Percentiles rank a stretch among this genome's conserved stretches.
phyloP scores from a whole-genome alignment of 2,888 invertebrate species.

The Cataglyphis cursor region DNA sequence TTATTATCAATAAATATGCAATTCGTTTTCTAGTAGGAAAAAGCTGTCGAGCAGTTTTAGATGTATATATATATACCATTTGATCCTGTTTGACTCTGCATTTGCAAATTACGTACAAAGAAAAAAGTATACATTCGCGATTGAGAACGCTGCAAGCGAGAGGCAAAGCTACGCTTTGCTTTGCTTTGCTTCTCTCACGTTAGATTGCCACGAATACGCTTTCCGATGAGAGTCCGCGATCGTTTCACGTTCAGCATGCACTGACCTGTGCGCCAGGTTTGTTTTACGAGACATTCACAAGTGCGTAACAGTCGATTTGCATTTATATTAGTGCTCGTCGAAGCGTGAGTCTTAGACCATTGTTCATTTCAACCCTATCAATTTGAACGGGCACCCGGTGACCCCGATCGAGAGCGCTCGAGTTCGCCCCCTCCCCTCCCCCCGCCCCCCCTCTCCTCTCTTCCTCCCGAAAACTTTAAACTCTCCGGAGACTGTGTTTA shows the following conservation, averaged over 20 bases:
- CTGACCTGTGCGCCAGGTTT: constrained; percentile 69
- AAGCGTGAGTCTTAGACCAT: constrained; percentile 77
- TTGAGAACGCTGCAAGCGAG: neutral
- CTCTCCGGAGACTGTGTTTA: constrained; percentile 77
- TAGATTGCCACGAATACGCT: constrained; percentile 57
- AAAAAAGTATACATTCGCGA: neutral
- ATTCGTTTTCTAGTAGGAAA: neutral
- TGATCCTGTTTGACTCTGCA: neutral
- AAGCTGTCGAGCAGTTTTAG: neutral
- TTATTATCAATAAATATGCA: neutral
- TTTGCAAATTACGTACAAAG: constrained; percentile 11
- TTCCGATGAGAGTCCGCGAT: constrained; percentile 64
- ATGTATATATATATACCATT: neutral
- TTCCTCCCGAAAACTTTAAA: constrained; percentile 70
- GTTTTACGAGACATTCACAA: constrained; percentile 75
- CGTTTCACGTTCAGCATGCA: constrained; percentile 44
- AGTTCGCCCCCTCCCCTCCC: neutral
- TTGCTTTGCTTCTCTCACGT: constrained; percentile 12
- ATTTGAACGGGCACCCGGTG: constrained; percentile 71
- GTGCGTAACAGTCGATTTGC: constrained; percentile 79
- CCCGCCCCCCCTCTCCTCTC: neutral
- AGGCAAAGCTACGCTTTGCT: neutral
- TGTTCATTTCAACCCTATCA: constrained; percentile 78
- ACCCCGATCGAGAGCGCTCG: constrained; percentile 45
- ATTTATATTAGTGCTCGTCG: constrained; percentile 83